These are phyloP conservation scores for Garrulus glandarius DNA, from an alignment of 2,797 vertebrate species.

Conservation along the genomic window DNA sequence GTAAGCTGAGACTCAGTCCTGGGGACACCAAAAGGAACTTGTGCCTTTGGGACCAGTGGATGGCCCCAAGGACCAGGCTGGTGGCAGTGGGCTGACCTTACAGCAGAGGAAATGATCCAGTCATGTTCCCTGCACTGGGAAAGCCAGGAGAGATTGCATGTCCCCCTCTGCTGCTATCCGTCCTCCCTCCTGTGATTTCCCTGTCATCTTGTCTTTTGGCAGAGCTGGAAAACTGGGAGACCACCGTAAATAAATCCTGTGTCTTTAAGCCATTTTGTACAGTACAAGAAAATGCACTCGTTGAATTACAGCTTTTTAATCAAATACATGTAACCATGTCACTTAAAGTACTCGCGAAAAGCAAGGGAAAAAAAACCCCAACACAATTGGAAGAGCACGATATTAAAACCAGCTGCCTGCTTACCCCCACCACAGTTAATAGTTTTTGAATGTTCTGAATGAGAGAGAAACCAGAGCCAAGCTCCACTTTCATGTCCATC, in stretches of 20 bases:
- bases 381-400: slow-evolving; percentile 68
- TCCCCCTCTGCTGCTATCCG: not conserved
- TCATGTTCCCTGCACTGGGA: accelerated
- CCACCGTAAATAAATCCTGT: slow-evolving; percentile 59
- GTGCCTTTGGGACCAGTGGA: not conserved
- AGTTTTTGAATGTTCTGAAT: slow-evolving; percentile 71
- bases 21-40: not conserved
- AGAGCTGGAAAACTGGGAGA: not conserved
- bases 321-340: slow-evolving; percentile 76
- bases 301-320: slow-evolving; percentile 76
- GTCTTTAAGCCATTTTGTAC: slow-evolving; percentile 66
- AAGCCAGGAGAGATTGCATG: not conserved
- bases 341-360: slow-evolving; percentile 73
- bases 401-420: slow-evolving; percentile 61
- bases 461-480: slow-evolving; percentile 68
- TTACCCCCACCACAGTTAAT: slow-evolving; percentile 74
- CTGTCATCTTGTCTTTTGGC: not conserved
- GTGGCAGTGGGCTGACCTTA: not conserved
- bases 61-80: not conserved
- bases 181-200: not conserved
- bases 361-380: slow-evolving; percentile 6
- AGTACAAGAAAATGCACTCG: slow-evolving; percentile 65
- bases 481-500: slow-evolving; percentile 61
- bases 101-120: not conserved
- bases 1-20: not conserved